A percentile compares a stretch with the other conserved stretches of the same genome.
Conservation (phyloP, 92 coral and sea anemone genomes). For the Ricordea florida region DNA sequence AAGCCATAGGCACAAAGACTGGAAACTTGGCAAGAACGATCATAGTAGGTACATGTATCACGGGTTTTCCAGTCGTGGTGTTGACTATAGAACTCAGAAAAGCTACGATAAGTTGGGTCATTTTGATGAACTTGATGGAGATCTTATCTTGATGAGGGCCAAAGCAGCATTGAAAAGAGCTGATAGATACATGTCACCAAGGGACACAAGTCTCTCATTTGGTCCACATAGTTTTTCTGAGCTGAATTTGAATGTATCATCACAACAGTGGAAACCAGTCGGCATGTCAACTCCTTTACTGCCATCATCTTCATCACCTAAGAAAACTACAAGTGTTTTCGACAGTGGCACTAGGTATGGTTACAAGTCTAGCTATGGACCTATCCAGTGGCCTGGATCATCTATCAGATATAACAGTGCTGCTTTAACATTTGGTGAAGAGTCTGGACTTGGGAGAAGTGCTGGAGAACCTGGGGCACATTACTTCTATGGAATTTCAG, state of each 20-base stretch:
- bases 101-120: slow-evolving; percentile 2
- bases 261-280: slow-evolving; percentile 83
- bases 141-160: slow-evolving; percentile 68
- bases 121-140: slow-evolving; percentile 58
- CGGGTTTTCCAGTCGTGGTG: not conserved
- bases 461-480: slow-evolving; percentile 14
- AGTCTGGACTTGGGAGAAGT: slow-evolving; percentile 49
- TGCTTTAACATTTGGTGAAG: slow-evolving; percentile 3
- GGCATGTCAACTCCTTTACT: slow-evolving; percentile 83
- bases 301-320: not conserved
- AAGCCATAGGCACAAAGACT: not conserved
- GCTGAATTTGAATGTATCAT: slow-evolving; percentile 43
- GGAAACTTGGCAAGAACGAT: not conserved
- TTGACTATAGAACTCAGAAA: not conserved
- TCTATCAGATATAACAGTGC: not conserved
- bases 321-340: not conserved
- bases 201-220: not conserved
- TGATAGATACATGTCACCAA: slow-evolving; percentile 42
- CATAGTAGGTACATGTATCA: too few relatives aligned
- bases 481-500: slow-evolving; percentile 1
- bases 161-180: slow-evolving; percentile 79
- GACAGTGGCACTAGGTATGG: slow-evolving; percentile 39
- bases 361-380: slow-evolving; percentile 22
- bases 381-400: slow-evolving; percentile 1
- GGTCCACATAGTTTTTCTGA: slow-evolving; percentile 20